phyloP scores from a whole-genome alignment of 2,113 vertebrate species.

The Myodes glareolus region DNA sequence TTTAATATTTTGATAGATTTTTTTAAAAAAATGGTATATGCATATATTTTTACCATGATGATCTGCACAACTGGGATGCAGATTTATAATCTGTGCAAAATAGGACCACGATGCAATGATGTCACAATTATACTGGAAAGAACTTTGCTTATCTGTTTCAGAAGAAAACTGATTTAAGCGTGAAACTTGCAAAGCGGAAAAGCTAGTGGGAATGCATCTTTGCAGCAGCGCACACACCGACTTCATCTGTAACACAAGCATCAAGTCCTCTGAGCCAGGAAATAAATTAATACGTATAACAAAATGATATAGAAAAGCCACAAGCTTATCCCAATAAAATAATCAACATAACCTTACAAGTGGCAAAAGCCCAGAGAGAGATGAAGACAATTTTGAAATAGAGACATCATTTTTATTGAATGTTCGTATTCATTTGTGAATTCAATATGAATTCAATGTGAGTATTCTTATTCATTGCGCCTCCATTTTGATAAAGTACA shows the following conservation, averaged over 20 bases:
- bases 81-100: neutral
- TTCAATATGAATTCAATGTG: neutral
- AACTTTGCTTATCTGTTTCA: neutral
- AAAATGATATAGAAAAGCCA: neutral
- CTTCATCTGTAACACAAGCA: neutral
- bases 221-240: neutral
- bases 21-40: neutral
- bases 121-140: neutral
- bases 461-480: neutral
- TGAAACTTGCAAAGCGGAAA: conserved; percentile 27
- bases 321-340: conserved; percentile 15
- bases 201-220: neutral
- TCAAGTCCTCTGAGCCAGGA: neutral
- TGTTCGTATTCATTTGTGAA: neutral
- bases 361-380: neutral
- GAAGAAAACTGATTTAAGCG: neutral
- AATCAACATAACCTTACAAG: conserved; percentile 4
- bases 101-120: neutral
- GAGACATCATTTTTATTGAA: neutral
- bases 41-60: neutral
- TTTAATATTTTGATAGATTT: neutral
- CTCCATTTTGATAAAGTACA: conserved; percentile 20
- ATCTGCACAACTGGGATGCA: neutral
- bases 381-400: neutral
- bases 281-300: conserved; percentile 4